A percentile compares a stretch with the other conserved stretches of the same genome.
Evolutionary conservation across 2,797 vertebrate genomes (phyloP).

Genomic region (Telmatherina bonti): DNA sequence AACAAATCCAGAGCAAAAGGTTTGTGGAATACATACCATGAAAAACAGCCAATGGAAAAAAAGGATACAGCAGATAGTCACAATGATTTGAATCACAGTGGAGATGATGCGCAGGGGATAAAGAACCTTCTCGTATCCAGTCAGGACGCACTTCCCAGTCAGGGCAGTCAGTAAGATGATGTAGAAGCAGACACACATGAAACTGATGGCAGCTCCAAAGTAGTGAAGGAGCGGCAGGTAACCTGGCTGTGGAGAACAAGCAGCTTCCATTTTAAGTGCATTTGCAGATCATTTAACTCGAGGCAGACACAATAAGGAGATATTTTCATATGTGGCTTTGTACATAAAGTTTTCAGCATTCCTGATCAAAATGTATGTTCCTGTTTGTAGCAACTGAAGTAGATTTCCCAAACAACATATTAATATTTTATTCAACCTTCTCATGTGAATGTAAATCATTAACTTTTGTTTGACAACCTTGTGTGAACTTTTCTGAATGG

Average conservation of each 20-base stretch:
- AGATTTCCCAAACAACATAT: neutral
- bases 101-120: conserved; percentile 72
- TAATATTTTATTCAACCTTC: neutral
- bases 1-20: neutral
- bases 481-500: neutral
- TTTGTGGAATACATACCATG: neutral
- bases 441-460: neutral
- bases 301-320: neutral
- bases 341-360: neutral
- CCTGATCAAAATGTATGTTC: neutral
- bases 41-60: conserved; percentile 37
- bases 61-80: conserved; percentile 86
- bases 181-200: conserved; percentile 82
- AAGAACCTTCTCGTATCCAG: conserved; percentile 76
- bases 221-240: conserved; percentile 75
- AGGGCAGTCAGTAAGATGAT: conserved; percentile 76
- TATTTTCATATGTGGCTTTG: neutral
- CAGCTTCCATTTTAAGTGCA: neutral
- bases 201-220: conserved; percentile 82
- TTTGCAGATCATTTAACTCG: neutral
- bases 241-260: conserved; percentile 63
- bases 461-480: neutral
- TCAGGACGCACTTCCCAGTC: conserved; percentile 76
- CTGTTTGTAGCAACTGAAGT: neutral
- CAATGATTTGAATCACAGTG: conserved; percentile 64